Evolutionary conservation across 2,113 vertebrate species (phyloP).

Genomic region (Ploceus nigricollis): DNA sequence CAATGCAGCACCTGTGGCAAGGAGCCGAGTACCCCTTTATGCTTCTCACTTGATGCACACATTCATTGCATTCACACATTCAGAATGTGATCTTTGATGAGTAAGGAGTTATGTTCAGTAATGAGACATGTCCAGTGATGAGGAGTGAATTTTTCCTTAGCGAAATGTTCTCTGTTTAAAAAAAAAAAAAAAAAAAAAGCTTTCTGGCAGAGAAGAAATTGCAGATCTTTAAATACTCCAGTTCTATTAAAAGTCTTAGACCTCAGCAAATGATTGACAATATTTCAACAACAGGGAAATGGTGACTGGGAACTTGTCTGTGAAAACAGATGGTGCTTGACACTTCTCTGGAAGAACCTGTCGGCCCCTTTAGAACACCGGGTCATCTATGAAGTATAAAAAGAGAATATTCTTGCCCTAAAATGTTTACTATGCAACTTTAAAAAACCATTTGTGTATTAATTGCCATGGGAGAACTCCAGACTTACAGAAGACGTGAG

Average conservation of each 20-base stretch:
- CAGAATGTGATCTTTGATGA: neutral
- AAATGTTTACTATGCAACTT: neutral
- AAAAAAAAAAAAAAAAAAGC: too few species aligned
- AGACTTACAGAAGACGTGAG: neutral
- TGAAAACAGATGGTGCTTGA: slow-evolving; percentile 8
- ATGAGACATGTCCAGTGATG: neutral
- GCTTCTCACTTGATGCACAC: neutral
- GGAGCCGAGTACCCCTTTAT: neutral
- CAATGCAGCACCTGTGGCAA: neutral
- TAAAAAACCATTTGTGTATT: neutral
- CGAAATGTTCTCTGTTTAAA: neutral
- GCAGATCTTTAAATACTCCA: neutral
- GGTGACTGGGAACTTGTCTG: neutral
- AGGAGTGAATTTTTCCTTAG: neutral
- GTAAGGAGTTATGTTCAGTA: neutral
- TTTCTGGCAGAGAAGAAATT: neutral
- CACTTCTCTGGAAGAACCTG: neutral
- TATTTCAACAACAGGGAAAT: slow-evolving; percentile 22
- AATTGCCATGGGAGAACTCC: neutral
- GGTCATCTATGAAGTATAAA: neutral
- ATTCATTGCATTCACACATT: neutral
- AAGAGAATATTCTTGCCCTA: neutral
- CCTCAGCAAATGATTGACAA: neutral
- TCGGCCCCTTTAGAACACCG: neutral
- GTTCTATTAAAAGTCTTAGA: neutral